Evolutionary conservation across 2,113 vertebrate genomes (phyloP), one percentile per base, ranked within the genome.

Genomic region (Steatornis caripensis): DNA sequence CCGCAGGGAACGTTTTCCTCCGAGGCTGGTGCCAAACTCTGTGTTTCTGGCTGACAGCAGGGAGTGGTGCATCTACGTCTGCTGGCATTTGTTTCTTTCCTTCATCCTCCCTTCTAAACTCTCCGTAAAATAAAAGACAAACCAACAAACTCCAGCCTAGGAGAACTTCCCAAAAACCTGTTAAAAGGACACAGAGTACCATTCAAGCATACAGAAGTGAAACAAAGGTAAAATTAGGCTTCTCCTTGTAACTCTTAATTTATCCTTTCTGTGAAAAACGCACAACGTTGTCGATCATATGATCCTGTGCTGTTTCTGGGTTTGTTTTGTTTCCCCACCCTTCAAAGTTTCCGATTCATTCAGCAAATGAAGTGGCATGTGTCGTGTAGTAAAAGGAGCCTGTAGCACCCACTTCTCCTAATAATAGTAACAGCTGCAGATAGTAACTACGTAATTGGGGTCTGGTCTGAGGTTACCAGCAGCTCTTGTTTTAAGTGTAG

Each of bases 221-320:
- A 93, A 95, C 90, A 81, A 21, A 84, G 92, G 83, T 96, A 94
- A 89, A 89, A 95, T 84, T n/a, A 84, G 82, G 76, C 68, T 93
- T 81, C 53, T 91, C 82, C 55, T 84, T 68, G 43, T 41, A 48
- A 84, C 39, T 84, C 88, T 92, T 95, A 92, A 89, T 97, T 97
- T 93, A 92, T 72, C 37, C 86, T 96, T 95, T 86, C 69, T 71
- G 48, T 82, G 97, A 94, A 93, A 86, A 89, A 65, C 0, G 0
- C 20, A 57, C 32, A 5, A 93, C 6, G 3, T 51, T 41, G 64
- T 45, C 64, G 27, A 1, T 96, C 95, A 82, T 70, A 71, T 92
- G 95, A 91, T 85, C 69, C 65, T 71, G 36, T 24, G 66, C 83
- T 93, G 72, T 46, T 94, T 60, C 69, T 75, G 76, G 29, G 27